Conservation (phyloP, 2,888 invertebrate species). For the Mesoligia furuncula region DNA sequence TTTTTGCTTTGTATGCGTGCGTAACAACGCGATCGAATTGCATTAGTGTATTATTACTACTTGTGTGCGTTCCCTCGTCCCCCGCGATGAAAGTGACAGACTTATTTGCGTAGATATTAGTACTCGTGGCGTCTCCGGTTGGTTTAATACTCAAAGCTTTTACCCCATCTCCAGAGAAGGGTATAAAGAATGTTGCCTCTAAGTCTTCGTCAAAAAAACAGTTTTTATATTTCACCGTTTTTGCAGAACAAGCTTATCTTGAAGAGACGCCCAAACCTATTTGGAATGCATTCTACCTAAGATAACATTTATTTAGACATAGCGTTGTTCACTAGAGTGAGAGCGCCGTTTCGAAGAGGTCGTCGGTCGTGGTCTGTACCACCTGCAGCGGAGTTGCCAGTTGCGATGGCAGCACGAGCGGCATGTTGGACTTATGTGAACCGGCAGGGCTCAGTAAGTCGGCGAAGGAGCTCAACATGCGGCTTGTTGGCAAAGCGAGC, state of each 20-base stretch:
- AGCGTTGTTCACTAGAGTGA: conserved; percentile 84
- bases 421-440: conserved; percentile 27
- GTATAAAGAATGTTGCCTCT: background rate
- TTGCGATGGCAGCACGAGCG: conserved; percentile 39
- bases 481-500: conserved; percentile 75
- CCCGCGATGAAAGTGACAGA: too few species aligned
- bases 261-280: background rate
- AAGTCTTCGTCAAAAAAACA: background rate
- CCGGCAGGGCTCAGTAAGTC: conserved; percentile 24
- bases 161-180: background rate
- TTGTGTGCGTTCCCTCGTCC: too few species aligned
- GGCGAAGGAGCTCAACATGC: conserved; percentile 67
- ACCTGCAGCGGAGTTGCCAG: conserved; percentile 61
- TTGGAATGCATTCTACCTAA: background rate
- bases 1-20: too few species aligned
- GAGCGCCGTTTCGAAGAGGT: conserved; percentile 69
- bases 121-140: too few species aligned
- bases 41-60: too few species aligned
- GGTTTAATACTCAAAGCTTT: too few species aligned
- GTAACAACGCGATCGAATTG: too few species aligned
- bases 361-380: conserved; percentile 70
- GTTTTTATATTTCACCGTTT: background rate
- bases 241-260: background rate
- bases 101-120: too few species aligned
- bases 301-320: conserved; percentile 74